Evolutionary conservation across 2,113 vertebrate genomes (phyloP).

Genomic region (Megalops atlanticus): DNA sequence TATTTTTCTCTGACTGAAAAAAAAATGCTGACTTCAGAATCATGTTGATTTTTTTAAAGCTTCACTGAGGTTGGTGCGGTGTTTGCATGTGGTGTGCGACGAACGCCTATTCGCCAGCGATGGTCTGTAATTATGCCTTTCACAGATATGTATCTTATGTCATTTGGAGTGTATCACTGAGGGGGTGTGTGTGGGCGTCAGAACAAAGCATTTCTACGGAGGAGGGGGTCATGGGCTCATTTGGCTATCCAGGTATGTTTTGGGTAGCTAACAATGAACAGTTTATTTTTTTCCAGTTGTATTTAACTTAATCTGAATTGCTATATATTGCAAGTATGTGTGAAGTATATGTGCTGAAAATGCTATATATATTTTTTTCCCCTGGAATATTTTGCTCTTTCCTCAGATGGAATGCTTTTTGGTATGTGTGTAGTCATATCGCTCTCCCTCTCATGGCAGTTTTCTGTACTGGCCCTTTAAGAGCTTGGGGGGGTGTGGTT

Average conservation of each 20-base stretch:
- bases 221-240: constrained; percentile 8
- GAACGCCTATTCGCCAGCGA: constrained; percentile 41
- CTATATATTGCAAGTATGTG: constrained; percentile 34
- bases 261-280: constrained; percentile 43
- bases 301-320: constrained; percentile 47
- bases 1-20: no score
- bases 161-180: constrained; percentile 37
- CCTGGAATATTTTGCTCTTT: no score
- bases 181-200: constrained; percentile 23
- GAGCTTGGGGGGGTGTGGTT: no score
- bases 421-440: no score
- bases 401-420: no score
- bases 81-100: constrained; percentile 62
- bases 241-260: background rate
- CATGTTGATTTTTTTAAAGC: constrained; percentile 48
- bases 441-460: no score
- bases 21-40: no score
- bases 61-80: constrained; percentile 48
- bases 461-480: no score
- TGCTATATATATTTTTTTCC: no score
- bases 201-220: no score
- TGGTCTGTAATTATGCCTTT: background rate
- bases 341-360: no score
- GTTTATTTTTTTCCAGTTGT: constrained; percentile 52
- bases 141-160: constrained; percentile 38